These are phyloP conservation scores for Paramisgurnus dabryanus DNA, from an alignment of 2,113 vertebrate species.

Conservation along the genomic window DNA sequence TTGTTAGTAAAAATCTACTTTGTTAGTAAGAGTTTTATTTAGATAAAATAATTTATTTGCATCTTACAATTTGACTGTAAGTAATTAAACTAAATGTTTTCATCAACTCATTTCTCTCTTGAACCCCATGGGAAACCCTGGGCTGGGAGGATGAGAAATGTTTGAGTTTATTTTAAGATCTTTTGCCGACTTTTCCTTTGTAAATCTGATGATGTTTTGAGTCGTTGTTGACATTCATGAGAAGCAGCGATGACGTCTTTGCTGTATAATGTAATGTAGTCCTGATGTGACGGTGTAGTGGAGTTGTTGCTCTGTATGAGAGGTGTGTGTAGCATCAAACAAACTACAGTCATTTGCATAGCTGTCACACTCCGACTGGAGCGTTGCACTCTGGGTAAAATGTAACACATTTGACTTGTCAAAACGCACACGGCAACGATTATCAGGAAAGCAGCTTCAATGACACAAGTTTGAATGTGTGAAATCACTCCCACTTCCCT, in stretches of 20 bases:
- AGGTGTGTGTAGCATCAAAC: neutral
- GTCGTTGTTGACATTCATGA: too few relatives aligned
- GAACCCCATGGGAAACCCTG: too few relatives aligned
- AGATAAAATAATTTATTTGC: too few relatives aligned
- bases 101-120: too few relatives aligned
- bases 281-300: neutral
- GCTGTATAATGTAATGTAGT: neutral
- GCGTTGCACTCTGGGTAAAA: constrained; percentile 45
- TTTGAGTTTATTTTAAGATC: neutral
- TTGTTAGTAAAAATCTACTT: too few relatives aligned
- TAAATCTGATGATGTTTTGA: too few relatives aligned
- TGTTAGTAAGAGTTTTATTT: too few relatives aligned
- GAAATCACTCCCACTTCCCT: constrained; percentile 37
- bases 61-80: too few relatives aligned
- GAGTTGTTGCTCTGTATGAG: neutral
- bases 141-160: neutral
- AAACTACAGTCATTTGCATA: constrained; percentile 41
- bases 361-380: constrained; percentile 44
- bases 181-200: neutral
- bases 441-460: constrained; percentile 27
- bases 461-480: constrained; percentile 42
- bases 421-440: constrained; percentile 47
- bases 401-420: constrained; percentile 52
- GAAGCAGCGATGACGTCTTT: too few relatives aligned
- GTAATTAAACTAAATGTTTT: too few relatives aligned